Percentiles rank a stretch among this genome's conserved stretches.
phyloP scores from a whole-genome alignment of 2,797 vertebrate species.

The Taenioides sp. region DNA sequence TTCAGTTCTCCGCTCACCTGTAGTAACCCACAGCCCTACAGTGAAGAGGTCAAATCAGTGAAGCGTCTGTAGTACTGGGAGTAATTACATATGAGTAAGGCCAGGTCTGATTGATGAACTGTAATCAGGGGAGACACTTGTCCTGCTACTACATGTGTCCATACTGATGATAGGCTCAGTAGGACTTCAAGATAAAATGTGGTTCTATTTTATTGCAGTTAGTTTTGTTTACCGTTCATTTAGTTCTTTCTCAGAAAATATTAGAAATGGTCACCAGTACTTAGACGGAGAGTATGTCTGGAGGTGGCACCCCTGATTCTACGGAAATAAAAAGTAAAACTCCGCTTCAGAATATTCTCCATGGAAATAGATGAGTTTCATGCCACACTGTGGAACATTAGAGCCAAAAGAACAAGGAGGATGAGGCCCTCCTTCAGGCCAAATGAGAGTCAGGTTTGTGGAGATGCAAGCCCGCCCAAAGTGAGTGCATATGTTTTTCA shows the following conservation, averaged over 20 bases:
- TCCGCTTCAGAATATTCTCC: no score
- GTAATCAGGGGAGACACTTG: neutral
- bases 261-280: neutral
- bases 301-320: no score
- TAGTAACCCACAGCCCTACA: neutral
- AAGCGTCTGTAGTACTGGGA: neutral
- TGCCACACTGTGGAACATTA: no score
- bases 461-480: no score
- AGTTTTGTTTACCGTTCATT: neutral
- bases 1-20: neutral
- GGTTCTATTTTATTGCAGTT: neutral
- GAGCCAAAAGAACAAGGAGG: no score
- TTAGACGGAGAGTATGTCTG: no score
- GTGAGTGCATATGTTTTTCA: no score
- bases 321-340: no score
- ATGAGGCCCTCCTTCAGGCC: no score
- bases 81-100: neutral
- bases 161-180: neutral
- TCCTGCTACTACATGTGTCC: neutral
- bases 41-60: neutral
- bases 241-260: neutral
- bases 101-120: neutral
- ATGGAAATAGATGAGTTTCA: no score
- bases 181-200: neutral
- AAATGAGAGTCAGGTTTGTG: no score